Evolutionary conservation across 2,797 vertebrate species (phyloP).

Genomic region (Leuciscus waleckii): DNA sequence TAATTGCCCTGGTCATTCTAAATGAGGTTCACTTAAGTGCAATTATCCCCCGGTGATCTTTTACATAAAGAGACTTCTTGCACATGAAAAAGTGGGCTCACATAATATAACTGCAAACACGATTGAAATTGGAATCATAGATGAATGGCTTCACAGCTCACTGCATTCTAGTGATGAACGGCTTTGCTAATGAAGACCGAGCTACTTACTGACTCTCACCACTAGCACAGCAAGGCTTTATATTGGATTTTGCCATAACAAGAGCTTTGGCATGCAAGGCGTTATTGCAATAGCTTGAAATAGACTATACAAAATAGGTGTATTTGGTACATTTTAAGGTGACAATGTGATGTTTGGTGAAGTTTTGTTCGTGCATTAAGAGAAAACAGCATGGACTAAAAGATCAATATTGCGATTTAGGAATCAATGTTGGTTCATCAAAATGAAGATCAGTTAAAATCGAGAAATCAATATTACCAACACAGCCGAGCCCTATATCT

Average conservation of each 20-base stretch:
- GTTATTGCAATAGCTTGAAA: conserved; percentile 1
- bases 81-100: conserved; percentile 76
- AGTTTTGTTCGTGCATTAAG: background rate
- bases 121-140: conserved; percentile 81
- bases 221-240: conserved; percentile 64
- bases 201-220: conserved; percentile 65
- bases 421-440: background rate
- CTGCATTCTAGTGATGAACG: conserved; percentile 77
- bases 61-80: conserved; percentile 79
- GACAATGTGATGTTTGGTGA: background rate
- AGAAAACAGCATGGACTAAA: background rate
- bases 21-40: conserved; percentile 83
- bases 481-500: background rate
- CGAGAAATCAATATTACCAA: background rate
- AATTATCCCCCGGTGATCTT: conserved; percentile 82
- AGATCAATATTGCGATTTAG: background rate
- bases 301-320: conserved; percentile 1
- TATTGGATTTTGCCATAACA: conserved; percentile 55
- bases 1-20: conserved; percentile 81
- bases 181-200: conserved; percentile 76
- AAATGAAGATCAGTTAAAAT: background rate
- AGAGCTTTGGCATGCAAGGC: conserved; percentile 32
- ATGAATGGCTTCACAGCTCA: conserved; percentile 79
- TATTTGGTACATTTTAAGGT: background rate
- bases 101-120: conserved; percentile 81